Evolutionary conservation across 2,888 invertebrate genomes (phyloP), one percentile per base, ranked within the genome.

Genomic region (Spodoptera picta): DNA sequence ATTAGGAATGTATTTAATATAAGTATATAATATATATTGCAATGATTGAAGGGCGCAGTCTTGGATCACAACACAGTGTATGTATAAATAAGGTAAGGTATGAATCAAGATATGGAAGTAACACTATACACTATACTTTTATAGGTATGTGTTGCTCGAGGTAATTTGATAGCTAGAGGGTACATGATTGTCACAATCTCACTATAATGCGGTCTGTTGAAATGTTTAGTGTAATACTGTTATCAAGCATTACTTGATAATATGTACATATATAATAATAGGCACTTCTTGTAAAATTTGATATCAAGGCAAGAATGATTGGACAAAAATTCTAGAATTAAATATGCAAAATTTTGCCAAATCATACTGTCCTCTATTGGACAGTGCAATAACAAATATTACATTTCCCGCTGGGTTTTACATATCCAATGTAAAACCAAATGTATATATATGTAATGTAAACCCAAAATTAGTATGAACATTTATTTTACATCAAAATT

Each of bases 1-100:
- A 19, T 36, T 2, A 36, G 36, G 36, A 36, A 36, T 9, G 6
- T 31, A 31, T 14, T 14, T 0, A 31, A 9, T 2, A 36, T 2
- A 36, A 36, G 7, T 11, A 60, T 46, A 51, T 24, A 31, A 27
- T 24, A 51, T 53, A 57, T 63, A 56, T 58, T 75, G 69, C 77
- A 85, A 84, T 9, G 9, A 83, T 85, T 87, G 81, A 86, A 84
- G 87, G 87, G 79, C 79, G 80, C 51, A 58, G 65, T 64, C 70
- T 73, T 49, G 9, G 74, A 73, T 59, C 63, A 72, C 57, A 73
- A 74, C 53, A 68, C 67, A 73, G 69, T 67, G 65, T 76, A 70
- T 66, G 23, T 76, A 69, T 73, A 82, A 72, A 69, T 73, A 80
- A 73, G 36, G 36, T 36, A 9, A 81, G 81, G 67, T 72, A 73